A percentile compares a stretch with the other conserved stretches of the same genome.
phyloP scores from a whole-genome alignment of 1,140 invertebrate species.

The Pseudachorutes palmiensis region DNA sequence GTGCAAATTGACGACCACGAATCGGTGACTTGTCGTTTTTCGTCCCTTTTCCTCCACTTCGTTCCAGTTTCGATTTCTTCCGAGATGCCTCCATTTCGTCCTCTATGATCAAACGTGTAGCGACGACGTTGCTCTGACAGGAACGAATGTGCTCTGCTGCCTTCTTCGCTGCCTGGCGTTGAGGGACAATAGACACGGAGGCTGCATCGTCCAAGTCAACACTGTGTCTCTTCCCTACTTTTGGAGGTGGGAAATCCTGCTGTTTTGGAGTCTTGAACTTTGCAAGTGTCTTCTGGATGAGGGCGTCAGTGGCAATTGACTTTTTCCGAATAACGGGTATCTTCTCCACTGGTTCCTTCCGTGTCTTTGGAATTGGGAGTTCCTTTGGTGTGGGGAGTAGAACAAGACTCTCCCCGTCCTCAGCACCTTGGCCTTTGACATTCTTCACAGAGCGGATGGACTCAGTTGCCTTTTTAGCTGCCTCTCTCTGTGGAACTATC shows the following conservation, averaged over 20 bases:
- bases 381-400: background rate
- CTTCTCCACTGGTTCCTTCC: background rate
- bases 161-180: slow-evolving; percentile 80
- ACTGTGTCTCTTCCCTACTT: background rate
- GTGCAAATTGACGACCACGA: background rate
- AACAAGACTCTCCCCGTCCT: no score
- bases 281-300: background rate
- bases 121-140: slow-evolving; percentile 51
- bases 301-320: background rate
- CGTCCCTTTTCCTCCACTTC: background rate
- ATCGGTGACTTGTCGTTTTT: background rate
- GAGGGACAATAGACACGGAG: slow-evolving; percentile 73
- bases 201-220: slow-evolving; percentile 45
- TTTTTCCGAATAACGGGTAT: background rate
- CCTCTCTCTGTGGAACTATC: slow-evolving; percentile 82
- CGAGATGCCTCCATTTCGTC: slow-evolving; percentile 37
- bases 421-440: background rate
- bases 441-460: slow-evolving; percentile 54
- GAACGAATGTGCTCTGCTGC: slow-evolving; percentile 71
- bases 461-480: slow-evolving; percentile 81
- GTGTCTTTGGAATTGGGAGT: background rate
- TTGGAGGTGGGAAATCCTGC: background rate
- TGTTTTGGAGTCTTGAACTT: background rate
- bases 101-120: slow-evolving; percentile 40
- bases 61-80: slow-evolving; percentile 32